Conservation (phyloP, 2,113 vertebrate genomes). For the Arvicanthis niloticus region DNA sequence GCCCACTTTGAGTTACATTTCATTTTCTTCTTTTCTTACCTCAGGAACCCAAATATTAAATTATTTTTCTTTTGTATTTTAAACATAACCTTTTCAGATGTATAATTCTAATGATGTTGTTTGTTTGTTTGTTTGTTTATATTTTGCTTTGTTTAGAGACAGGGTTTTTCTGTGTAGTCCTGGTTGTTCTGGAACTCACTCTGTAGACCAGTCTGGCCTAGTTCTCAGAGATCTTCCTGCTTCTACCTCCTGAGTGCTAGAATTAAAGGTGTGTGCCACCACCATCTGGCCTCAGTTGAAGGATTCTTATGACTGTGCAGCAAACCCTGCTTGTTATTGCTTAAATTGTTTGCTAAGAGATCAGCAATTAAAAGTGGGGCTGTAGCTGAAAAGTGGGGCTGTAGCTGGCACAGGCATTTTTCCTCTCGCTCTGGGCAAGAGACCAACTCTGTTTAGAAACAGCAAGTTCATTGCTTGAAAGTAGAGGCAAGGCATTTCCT, state of each 20-base stretch:
- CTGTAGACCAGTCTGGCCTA: not conserved
- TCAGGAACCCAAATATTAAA: conserved; percentile 35
- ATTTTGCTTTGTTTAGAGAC: not conserved
- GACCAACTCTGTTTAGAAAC: conserved; percentile 30
- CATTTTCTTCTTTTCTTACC: conserved; percentile 25
- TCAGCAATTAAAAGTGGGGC: not conserved
- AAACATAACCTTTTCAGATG: not conserved
- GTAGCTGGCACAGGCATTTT: not conserved
- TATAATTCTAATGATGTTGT: not conserved
- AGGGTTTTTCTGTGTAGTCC: not conserved
- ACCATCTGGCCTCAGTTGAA: not conserved
- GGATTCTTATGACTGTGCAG: not conserved
- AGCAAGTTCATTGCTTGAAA: conserved; percentile 21
- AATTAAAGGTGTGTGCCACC: not conserved
- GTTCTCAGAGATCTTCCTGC: not conserved
- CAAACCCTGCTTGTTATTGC: not conserved
- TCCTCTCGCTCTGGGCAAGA: not conserved
- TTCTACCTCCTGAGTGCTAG: not conserved
- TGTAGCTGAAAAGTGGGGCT: not conserved
- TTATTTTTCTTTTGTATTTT: conserved; percentile 53
- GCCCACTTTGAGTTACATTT: not conserved
- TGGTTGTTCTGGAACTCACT: not conserved
- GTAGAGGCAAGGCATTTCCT: not conserved
- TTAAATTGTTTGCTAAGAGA: conserved; percentile 33
- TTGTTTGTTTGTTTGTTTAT: not conserved